Conservation (phyloP, 35 echinoderm and acorn worm genomes). For the Heliocidaris erythrogramma region DNA sequence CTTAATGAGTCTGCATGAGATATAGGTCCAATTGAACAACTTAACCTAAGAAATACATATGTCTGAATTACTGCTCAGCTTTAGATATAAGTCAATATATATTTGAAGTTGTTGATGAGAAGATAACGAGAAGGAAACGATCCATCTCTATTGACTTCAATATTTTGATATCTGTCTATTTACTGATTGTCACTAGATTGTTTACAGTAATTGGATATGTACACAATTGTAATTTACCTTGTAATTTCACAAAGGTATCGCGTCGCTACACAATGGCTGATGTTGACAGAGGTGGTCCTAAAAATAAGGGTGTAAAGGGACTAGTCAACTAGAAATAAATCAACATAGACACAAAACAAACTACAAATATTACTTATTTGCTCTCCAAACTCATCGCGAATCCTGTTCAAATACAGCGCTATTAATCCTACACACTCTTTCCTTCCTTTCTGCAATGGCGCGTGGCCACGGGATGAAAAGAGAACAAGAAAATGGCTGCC, state of each 20-base stretch:
- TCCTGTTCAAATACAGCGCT: constrained; percentile 17
- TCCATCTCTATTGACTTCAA: background rate
- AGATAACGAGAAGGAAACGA: background rate
- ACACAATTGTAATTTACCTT: constrained; percentile 25
- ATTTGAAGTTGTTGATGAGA: background rate
- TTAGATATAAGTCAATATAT: background rate
- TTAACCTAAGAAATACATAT: background rate
- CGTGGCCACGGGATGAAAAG: background rate
- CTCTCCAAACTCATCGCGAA: constrained; percentile 37
- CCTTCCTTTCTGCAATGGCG: background rate
- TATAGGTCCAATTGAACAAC: background rate
- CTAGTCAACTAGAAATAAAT: constrained; percentile 30
- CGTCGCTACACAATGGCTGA: background rate
- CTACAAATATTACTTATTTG: constrained; percentile 38
- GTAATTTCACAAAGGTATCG: background rate
- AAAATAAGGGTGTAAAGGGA: background rate
- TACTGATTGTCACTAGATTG: constrained; percentile 28
- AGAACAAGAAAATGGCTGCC: constrained; percentile 28
- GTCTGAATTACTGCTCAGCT: background rate
- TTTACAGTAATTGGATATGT: constrained; percentile 35
- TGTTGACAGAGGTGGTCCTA: constrained; percentile 25
- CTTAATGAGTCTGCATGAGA: too few species aligned
- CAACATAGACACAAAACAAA: constrained; percentile 40
- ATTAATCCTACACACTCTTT: background rate
- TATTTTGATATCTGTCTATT: constrained; percentile 32